Evolutionary conservation across 2,113 vertebrate genomes (phyloP), one percentile per base, ranked within the genome.

Genomic region (Martes martes): DNA sequence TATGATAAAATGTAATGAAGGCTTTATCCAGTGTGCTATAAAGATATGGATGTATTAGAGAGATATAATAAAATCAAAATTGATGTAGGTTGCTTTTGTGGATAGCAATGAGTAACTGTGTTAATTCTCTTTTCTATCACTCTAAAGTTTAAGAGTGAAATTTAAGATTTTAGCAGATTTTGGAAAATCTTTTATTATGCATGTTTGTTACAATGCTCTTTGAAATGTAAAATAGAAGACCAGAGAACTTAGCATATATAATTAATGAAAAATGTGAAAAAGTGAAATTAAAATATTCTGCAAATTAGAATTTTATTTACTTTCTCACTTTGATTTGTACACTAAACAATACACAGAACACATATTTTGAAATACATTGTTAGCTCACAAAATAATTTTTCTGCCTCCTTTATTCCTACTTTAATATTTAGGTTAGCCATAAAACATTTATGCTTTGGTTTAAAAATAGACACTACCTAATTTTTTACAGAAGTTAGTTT

Each of bases 401-500:
- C 14, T 63, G 9, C 8, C 3, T 69, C 1, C 26, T 86, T 86
- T 84, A 57, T 28, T 61, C 6, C 23, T 73, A 67, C 11, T 71
- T 1, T 67, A 18, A 10, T 39, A 55, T 96, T 93, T 71, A 76
- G 0, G 13, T 28, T n/a, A 93, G 39, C 24, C 42, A 94, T 47
- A 85, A 96, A 95, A 90, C 18, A 28, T 88, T 9, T 88, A 42
- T 59, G 19, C 2, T 71, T 24, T 90, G 11, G 11, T 73, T 97
- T 97, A 92, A 84, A 65, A 97, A 74, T 94, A 96, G 55, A 45
- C 0, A 95, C n/a, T 83, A 93, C 71, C 80, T 52, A 85, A 52
- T 42, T 59, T 59, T 8, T 1, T 67, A 52, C 13, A 88, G 13
- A 69, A 71, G 2, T 85, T 65, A 59, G 2, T 63, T 36, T n/a